Conservation (phyloP, 2,888 invertebrate genomes). For the Myopa testacea region DNA sequence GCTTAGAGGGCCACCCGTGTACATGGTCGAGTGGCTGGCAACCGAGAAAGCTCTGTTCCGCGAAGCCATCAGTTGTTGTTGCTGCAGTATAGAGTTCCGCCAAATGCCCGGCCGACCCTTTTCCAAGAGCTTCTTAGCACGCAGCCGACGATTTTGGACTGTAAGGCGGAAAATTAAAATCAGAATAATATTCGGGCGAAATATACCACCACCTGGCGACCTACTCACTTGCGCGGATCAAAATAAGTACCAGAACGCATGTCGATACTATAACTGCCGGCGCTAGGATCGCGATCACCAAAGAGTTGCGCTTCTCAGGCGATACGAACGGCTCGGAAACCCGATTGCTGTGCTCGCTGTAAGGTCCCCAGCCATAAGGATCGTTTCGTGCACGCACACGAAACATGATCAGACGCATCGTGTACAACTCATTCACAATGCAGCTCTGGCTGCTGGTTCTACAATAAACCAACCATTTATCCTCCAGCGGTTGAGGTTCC, state of each 20-base stretch:
- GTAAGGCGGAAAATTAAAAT: conserved; percentile 40
- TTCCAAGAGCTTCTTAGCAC: conserved; percentile 78
- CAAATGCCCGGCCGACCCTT: conserved; percentile 72
- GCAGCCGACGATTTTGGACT: conserved; percentile 75
- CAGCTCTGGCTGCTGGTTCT: conserved; percentile 87
- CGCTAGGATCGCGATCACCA: conserved; percentile 75
- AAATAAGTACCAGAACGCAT: conserved; percentile 60
- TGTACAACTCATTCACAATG: conserved; percentile 76
- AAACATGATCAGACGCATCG: conserved; percentile 76
- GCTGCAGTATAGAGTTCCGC: conserved; percentile 84
- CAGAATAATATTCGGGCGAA: conserved; percentile 18
- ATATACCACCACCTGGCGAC: background rate
- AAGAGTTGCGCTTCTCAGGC: conserved; percentile 64
- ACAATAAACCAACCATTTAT: conserved; percentile 76
- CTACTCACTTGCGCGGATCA: conserved; percentile 60
- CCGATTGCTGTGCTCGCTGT: conserved; percentile 76
- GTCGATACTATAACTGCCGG: conserved; percentile 70
- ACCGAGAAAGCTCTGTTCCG: conserved; percentile 78
- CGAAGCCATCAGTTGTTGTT: conserved; percentile 72
- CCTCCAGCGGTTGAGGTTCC: conserved; percentile 70
- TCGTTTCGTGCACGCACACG: conserved; percentile 82
- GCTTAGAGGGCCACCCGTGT: conserved; percentile 75
- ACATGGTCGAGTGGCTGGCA: conserved; percentile 82
- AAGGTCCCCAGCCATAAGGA: conserved; percentile 83
- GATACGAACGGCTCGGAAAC: conserved; percentile 65